A percentile compares a stretch with the other conserved stretches of the same genome.
Evolutionary conservation across 1,140 invertebrate species (phyloP).

Genomic region (Lucilia sericata): DNA sequence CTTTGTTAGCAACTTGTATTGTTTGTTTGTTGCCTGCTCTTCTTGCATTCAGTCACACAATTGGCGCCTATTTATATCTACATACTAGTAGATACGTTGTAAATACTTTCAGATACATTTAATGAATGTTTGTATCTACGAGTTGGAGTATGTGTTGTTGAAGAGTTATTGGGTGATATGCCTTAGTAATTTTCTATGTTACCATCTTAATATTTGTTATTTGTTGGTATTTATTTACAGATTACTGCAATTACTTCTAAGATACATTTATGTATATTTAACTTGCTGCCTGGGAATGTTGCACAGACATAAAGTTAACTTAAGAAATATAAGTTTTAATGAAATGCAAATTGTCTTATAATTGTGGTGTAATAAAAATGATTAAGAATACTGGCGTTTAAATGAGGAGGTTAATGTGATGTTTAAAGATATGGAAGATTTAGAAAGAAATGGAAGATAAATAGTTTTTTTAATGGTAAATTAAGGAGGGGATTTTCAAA

Average conservation of each 20-base stretch:
- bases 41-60: background rate
- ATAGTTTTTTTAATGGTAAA: too few species aligned
- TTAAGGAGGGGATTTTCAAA: too few species aligned
- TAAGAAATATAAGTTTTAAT: background rate
- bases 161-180: slow-evolving; percentile 2
- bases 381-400: background rate
- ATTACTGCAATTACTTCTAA: background rate
- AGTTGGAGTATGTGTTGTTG: too few species aligned
- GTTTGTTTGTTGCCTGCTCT: background rate
- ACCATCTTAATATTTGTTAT: background rate
- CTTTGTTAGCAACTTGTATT: slow-evolving; percentile 8
- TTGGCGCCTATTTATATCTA: background rate
- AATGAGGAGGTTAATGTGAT: background rate
- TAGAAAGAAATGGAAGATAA: too few species aligned
- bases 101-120: background rate
- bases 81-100: background rate
- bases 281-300: background rate
- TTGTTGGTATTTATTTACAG: background rate
- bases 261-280: background rate
- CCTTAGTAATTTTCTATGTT: slow-evolving; percentile 20
- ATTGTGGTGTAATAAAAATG: background rate
- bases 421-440: too few species aligned
- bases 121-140: background rate
- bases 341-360: background rate
- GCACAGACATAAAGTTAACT: background rate